A percentile compares a stretch with the other conserved stretches of the same genome.
Conservation (phyloP, 2,888 invertebrate genomes). For the Chymomyza fuscimana region DNA sequence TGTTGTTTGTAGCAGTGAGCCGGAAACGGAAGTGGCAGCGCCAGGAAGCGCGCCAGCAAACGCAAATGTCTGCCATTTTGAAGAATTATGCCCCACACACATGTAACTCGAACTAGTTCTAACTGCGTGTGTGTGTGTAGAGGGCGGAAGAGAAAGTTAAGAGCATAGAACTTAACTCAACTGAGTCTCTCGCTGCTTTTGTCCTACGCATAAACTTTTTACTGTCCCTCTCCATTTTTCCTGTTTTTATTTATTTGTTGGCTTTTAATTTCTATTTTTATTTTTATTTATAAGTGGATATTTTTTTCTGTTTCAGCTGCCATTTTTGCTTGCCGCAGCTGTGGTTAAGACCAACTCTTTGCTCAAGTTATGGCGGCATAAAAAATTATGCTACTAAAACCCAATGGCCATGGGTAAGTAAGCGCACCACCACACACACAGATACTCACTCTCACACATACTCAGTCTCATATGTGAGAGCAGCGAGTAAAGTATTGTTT, state of each 20-base stretch:
- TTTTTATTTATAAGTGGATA: conserved; percentile 10
- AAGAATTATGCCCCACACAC: conserved; percentile 52
- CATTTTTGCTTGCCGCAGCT: conserved; percentile 51
- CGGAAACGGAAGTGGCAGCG: conserved; percentile 73
- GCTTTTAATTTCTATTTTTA: conserved; percentile 71
- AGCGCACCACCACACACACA: conserved; percentile 28
- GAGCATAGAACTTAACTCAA: conserved; percentile 12
- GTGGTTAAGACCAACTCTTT: conserved; percentile 27
- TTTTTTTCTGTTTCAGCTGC: conserved; percentile 40
- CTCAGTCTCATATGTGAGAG: neutral
- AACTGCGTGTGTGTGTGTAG: conserved; percentile 10
- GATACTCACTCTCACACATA: conserved; percentile 19
- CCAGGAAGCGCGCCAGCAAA: conserved; percentile 72
- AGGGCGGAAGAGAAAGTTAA: neutral
- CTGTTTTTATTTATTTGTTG: conserved; percentile 61
- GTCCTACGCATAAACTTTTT: conserved; percentile 29
- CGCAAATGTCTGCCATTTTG: conserved; percentile 73
- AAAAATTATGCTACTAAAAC: conserved; percentile 70
- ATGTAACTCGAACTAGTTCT: conserved; percentile 20
- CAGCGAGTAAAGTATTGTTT: conserved; percentile 68
- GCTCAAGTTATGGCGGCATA: conserved; percentile 52
- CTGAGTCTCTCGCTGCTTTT: neutral
- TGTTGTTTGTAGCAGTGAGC: conserved; percentile 23
- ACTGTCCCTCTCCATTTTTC: conserved; percentile 28
- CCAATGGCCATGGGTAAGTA: conserved; percentile 31